Evolutionary conservation across 2,797 vertebrate species (phyloP).

Genomic region (Lagodon rhomboides): DNA sequence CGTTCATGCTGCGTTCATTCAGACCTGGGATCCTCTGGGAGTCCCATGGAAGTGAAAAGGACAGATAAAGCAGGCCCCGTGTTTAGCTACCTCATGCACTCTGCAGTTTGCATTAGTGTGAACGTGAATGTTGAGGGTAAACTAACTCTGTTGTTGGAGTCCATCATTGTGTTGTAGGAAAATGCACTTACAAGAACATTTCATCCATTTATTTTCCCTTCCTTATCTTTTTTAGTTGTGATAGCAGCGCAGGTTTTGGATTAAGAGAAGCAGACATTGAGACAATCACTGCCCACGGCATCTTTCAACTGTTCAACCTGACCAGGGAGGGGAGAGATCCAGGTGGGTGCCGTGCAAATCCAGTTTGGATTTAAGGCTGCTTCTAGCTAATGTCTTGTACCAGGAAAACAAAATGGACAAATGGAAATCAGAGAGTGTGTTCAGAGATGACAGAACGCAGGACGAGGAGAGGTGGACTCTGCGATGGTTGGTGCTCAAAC

Average conservation of each 20-base stretch:
- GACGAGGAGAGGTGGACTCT: too few relatives aligned
- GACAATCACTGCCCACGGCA: too few relatives aligned
- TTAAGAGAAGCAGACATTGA: too few relatives aligned
- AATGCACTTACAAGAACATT: neutral
- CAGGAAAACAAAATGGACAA: too few relatives aligned
- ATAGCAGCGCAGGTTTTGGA: neutral
- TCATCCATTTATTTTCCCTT: neutral
- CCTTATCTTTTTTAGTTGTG: neutral
- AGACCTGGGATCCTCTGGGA: conserved; percentile 41
- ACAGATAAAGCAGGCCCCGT: conserved; percentile 44
- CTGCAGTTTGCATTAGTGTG: conserved; percentile 16
- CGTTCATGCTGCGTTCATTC: conserved; percentile 39
- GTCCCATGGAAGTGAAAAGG: conserved; percentile 51
- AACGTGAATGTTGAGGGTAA: neutral
- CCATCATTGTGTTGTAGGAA: neutral
- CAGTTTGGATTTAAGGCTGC: too few relatives aligned
- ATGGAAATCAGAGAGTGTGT: too few relatives aligned
- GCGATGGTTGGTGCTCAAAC: too few relatives aligned
- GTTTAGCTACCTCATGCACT: conserved; percentile 23
- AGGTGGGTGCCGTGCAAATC: too few relatives aligned
- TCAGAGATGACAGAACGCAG: too few relatives aligned
- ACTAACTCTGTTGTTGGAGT: neutral
- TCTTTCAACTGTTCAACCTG: too few relatives aligned
- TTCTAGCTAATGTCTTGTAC: too few relatives aligned
- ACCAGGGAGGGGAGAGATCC: too few relatives aligned